These are phyloP conservation scores for Gonioctena quinquepunctata DNA, from an alignment of 1,140 invertebrate species.

Conservation along the genomic window DNA sequence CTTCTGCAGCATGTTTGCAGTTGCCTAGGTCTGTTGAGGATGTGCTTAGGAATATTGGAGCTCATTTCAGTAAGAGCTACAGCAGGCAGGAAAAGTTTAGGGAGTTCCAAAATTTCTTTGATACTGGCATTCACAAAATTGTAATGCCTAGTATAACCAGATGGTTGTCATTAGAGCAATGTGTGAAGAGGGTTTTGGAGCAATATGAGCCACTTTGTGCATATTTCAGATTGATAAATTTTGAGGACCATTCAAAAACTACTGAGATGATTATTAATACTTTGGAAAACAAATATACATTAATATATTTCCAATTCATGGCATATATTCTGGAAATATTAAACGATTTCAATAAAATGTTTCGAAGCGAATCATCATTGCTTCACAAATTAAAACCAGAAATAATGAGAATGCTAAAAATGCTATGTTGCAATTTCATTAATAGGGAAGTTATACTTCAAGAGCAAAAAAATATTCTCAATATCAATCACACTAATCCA, in stretches of 20 bases:
- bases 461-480: background rate
- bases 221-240: too few species aligned
- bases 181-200: too few species aligned
- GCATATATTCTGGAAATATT: constrained; percentile 33
- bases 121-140: constrained; percentile 3
- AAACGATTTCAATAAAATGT: constrained; percentile 47
- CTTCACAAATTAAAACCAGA: constrained; percentile 42
- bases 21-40: constrained; percentile 20
- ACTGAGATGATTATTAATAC: constrained; percentile 44
- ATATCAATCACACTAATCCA: background rate
- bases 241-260: too few species aligned
- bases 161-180: constrained; percentile 3
- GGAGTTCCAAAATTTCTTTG: constrained; percentile 11
- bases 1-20: constrained; percentile 19
- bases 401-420: constrained; percentile 5
- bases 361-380: constrained; percentile 46
- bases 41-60: constrained; percentile 37
- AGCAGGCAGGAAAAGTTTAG: constrained; percentile 5
- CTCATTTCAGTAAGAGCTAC: constrained; percentile 26
- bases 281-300: constrained; percentile 43
- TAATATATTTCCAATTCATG: constrained; percentile 49
- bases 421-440: background rate
- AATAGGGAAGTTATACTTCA: background rate
- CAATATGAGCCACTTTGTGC: too few species aligned
- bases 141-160: background rate